Base-by-base conservation (phyloP, 2,888 invertebrate species). In the Cactoblastis cactorum region DNA sequence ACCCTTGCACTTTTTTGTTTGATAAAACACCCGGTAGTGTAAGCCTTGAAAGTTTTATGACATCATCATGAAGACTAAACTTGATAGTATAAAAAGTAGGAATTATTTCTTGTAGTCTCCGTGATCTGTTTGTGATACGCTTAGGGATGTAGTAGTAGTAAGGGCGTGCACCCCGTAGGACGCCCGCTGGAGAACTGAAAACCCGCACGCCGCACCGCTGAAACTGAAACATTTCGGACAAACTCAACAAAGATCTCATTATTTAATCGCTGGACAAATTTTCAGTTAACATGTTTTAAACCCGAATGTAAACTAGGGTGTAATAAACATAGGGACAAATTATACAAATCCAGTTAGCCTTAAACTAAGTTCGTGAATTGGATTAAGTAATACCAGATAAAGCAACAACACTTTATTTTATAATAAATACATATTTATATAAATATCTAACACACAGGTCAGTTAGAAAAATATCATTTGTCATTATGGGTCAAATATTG, bases 101-200 rank as follows among this genome's bases (percentile, higher is more conserved):
- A n/a, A n/a, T n/a, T n/a, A n/a, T n/a, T n/a, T n/a, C n/a, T n/a
- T n/a, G n/a, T n/a, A n/a, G n/a, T n/a, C n/a, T n/a, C n/a, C n/a
- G n/a, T n/a, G n/a, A n/a, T n/a, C n/a, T n/a, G 1, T 12, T 28
- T 32, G 39, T 19, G 17, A 34, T n/a, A 28, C 39, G 19, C 12
- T 35, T 33, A 53, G 39, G 47, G 45, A 39, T 35, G 43, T 46
- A 22, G 9, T n/a, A 24, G 37, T 38, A 9, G 41, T 51, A 41
- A 41, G 59, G 48, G 62, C 81, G 79, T 57, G 69, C 76, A 64
- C 61, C 61, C 67, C 66, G 64, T 53, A 58, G 67, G 67, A 62
- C 66, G 71, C 69, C 71, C 74, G 70, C 61, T 68, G 65, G 57
- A 55, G 56, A 53, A 83, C 82, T 83, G 78, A 63, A n/a, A 68